A percentile compares a stretch with the other conserved stretches of the same genome.
Evolutionary conservation across 1,140 invertebrate genomes (phyloP).

Genomic region (Streblospio benedicti): DNA sequence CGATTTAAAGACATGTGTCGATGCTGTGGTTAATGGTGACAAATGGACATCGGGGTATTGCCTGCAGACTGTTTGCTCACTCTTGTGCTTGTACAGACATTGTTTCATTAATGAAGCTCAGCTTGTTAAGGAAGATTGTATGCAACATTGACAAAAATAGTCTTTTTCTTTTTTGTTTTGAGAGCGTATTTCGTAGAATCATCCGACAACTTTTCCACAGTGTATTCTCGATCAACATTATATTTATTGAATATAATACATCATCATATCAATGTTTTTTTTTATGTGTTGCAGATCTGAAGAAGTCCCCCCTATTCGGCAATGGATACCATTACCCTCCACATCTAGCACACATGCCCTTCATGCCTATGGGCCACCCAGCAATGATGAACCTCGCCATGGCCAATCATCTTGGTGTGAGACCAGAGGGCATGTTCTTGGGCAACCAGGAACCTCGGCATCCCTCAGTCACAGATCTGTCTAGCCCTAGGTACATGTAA

Average conservation of each 20-base stretch:
- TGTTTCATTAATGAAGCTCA: too few species aligned
- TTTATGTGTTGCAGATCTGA: not conserved
- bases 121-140: too few species aligned
- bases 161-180: too few species aligned
- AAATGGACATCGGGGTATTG: too few species aligned
- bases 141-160: too few species aligned
- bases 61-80: too few species aligned
- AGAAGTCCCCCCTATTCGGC: constrained; percentile 10
- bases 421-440: not conserved
- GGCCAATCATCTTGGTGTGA: constrained; percentile 10
- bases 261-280: not conserved
- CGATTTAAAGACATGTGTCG: too few species aligned
- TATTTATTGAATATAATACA: not conserved
- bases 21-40: too few species aligned
- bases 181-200: too few species aligned
- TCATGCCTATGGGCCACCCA: constrained; percentile 13
- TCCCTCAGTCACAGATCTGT: not conserved
- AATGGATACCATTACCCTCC: constrained; percentile 10
- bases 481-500: not conserved
- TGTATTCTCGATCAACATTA: too few species aligned
- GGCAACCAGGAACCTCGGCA: not conserved
- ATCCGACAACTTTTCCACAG: too few species aligned
- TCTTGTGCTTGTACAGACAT: too few species aligned
- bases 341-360: constrained; percentile 1
- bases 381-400: constrained; percentile 13